Base-by-base conservation (phyloP, 2,888 invertebrate species). In the Glomeris marginata region DNA sequence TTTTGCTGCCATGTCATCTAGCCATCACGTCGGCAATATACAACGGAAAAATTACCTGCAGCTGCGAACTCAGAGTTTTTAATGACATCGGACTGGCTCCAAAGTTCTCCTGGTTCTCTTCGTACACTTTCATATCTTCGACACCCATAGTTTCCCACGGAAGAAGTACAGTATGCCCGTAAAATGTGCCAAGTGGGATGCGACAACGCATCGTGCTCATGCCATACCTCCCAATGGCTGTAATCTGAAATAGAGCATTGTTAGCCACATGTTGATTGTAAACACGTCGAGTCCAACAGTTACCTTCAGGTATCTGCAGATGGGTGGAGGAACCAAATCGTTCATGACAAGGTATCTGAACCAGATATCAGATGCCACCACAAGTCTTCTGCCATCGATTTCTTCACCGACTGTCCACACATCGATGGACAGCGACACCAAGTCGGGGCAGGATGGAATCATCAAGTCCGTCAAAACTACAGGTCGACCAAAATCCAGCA, bases 141-240 rank as follows among this genome's bases (percentile, higher is more conserved):
- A 1, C 71, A 68, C 44, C 77, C 76, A 43, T 47, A n/a, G 53
- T 28, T 56, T 68, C 66, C 69, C 78, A 79, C 16, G 78, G 77
- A 11, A 88, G 71, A 51, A 85, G 77, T 2, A 84, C 79, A 38
- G 86, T 77, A 66, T 91, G 90, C 0, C 92, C 92, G 64, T 86
- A 92, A 68, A 91, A 92, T 68, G 82, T 81, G n/a, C 91, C 92
- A 36, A 91, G 72, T 0, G 91, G 88, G 55, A 92, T 87, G 69
- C 84, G 81, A 61, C 88, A 88, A 58, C 86, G 78, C 49, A 86
- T 84, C 0, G 87, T 82, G 21, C 86, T 82, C 83, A 88, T 87
- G 42, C 90, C 90, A 63, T 88, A 88, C 11, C 88, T 77, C 10
- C 90, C 91, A 57, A 90, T 86, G 1, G 85, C 84, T 34, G 90